Evolutionary conservation across 2,113 vertebrate species (phyloP).

Genomic region (Leptobrachium ailaonicum): DNA sequence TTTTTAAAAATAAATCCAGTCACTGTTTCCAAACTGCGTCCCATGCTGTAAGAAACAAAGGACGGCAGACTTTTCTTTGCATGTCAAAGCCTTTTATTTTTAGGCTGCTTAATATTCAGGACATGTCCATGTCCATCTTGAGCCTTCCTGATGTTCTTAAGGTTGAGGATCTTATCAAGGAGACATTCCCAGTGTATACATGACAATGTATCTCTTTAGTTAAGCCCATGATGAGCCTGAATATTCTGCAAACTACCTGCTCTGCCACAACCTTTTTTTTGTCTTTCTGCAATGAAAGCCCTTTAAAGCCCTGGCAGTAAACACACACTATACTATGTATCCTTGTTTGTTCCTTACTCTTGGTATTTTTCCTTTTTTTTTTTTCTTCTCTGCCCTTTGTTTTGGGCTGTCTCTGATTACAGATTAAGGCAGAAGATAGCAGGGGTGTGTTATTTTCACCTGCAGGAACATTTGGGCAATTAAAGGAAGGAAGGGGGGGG

Average conservation of each 20-base stretch:
- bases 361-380: slow-evolving; percentile 55
- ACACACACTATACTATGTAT: slow-evolving; percentile 45
- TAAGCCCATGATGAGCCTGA: not conserved
- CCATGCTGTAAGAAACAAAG: slow-evolving; percentile 48
- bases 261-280: no score
- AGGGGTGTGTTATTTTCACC: slow-evolving; percentile 23
- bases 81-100: slow-evolving; percentile 54
- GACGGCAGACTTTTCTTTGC: slow-evolving; percentile 42
- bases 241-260: no score
- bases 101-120: slow-evolving; percentile 53
- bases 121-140: slow-evolving; percentile 36
- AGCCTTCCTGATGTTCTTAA: slow-evolving; percentile 26
- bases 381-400: slow-evolving; percentile 49
- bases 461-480: slow-evolving; percentile 43
- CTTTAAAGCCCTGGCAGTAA: slow-evolving; percentile 53
- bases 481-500: slow-evolving; percentile 28
- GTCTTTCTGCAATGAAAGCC: no score
- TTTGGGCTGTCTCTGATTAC: slow-evolving; percentile 59
- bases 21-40: slow-evolving; percentile 39
- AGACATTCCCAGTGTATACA: slow-evolving; percentile 1
- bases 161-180: slow-evolving; percentile 12
- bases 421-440: slow-evolving; percentile 54
- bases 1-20: slow-evolving; percentile 36
- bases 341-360: slow-evolving; percentile 51
- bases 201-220: not conserved